Evolutionary conservation across 2,113 vertebrate genomes (phyloP).

Genomic region (Mesoclemmys tuberculata): DNA sequence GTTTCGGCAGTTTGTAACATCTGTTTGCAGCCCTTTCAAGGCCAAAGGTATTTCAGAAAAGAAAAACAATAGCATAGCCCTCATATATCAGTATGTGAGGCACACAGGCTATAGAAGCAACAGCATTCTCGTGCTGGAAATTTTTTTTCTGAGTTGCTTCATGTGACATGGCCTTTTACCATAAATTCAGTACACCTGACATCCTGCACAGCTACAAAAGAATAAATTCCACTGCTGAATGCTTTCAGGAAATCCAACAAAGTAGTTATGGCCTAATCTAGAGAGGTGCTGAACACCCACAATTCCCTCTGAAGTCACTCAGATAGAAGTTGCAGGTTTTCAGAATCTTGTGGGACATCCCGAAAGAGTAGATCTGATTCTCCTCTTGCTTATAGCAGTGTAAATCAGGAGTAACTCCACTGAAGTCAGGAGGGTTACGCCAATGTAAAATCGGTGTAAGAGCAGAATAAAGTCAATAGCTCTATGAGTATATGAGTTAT

Average conservation of each 20-base stretch:
- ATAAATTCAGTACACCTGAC: neutral
- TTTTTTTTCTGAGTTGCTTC: neutral
- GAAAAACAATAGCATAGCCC: neutral
- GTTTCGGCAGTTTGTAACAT: conserved; percentile 9
- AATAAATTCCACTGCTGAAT: neutral
- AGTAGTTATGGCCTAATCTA: neutral
- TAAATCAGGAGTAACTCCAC: neutral
- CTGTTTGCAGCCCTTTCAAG: neutral
- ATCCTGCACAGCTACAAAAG: neutral
- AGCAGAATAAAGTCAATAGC: neutral
- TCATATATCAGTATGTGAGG: neutral
- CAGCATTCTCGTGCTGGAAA: neutral
- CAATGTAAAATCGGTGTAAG: neutral
- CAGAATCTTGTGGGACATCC: accelerated
- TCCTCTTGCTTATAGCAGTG: neutral
- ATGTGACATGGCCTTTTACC: neutral
- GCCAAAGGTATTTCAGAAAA: neutral
- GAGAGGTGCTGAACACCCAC: neutral
- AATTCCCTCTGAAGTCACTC: neutral
- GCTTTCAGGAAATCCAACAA: neutral
- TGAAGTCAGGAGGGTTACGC: neutral
- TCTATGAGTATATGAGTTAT: neutral
- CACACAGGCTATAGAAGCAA: neutral
- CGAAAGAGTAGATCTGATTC: neutral
- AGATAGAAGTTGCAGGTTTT: neutral